These are phyloP conservation scores for Pelvicachromis taeniatus DNA, from an alignment of 2,113 vertebrate genomes.

Conservation along the genomic window DNA sequence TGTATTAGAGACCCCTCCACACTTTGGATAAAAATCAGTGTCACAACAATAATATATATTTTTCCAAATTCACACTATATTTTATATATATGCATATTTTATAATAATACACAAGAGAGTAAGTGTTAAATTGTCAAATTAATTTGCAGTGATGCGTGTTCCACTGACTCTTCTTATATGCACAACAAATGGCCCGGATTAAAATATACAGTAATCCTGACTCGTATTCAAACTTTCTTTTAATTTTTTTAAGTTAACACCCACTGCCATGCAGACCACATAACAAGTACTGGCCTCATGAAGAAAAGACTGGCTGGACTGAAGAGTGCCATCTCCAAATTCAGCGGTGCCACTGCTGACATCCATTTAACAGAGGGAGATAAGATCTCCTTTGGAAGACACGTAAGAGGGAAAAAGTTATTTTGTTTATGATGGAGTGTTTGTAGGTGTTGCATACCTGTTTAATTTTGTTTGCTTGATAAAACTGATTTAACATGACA, in stretches of 20 bases:
- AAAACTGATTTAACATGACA: not conserved
- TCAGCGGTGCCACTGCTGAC: constrained; percentile 83
- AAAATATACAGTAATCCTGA: not conserved
- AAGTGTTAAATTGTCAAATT: not conserved
- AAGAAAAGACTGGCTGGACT: constrained; percentile 75
- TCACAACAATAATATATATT: too few species aligned
- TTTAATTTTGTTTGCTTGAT: accelerated
- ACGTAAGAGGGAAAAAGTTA: constrained; percentile 52
- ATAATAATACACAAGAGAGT: not conserved
- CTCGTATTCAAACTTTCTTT: not conserved
- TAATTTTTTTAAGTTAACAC: constrained; percentile 75
- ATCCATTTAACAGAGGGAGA: constrained; percentile 78
- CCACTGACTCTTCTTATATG: not conserved
- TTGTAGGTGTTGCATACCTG: not conserved
- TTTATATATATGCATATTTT: not conserved
- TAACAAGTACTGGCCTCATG: constrained; percentile 83
- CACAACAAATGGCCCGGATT: not conserved
- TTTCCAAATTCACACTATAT: not conserved
- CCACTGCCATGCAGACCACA: constrained; percentile 89
- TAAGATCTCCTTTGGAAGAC: constrained; percentile 78
- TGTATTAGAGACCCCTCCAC: not conserved
- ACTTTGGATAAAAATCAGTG: too few species aligned
- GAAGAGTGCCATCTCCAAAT: constrained; percentile 79
- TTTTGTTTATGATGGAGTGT: not conserved
- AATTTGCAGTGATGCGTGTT: not conserved